Base-by-base conservation (phyloP, 2,797 vertebrate genomes). In the Alfaro cultratus region DNA sequence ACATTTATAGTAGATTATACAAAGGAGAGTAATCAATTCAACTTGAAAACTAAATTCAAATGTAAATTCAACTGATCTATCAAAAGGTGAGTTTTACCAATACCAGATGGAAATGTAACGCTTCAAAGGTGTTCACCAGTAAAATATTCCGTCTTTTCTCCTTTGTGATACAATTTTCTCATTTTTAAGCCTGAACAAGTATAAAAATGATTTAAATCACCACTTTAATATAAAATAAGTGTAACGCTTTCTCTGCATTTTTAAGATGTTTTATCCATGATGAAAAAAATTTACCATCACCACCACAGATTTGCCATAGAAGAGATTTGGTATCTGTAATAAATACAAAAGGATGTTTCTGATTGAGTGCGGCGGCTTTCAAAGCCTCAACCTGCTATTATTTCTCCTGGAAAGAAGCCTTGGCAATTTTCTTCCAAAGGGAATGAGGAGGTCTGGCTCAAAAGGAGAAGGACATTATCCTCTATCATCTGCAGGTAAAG, bases 401-500 rank as follows among this genome's bases (percentile, higher is more conserved):
- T 86, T 76, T 75, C 75, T 80, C 71, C 70, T 62, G 79, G 80
- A 89, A 87, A 73, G 73, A 87, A 91, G 83, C 79, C 78, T 78
- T 47, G 34, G 81, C 70, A 91, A 86, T 89, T 89, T 91, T 80
- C 80, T 76, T 64, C 64, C 62, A 64, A 81, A 78, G 41, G 76
- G 71, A 83, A 83, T 31, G 64, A 86, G 83, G 85, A 83, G 76
- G 82, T 85, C 83, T 84, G 84, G 78, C 82, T 84, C 53, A 87
- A 79, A 76, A 83, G 60, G 74, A 83, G 79, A 79, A 81, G 29
- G 53, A 78, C 84, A 85, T 84, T 73, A 87, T 91, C 82, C 84
- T 73, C 47, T 62, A 83, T 88, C 82, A 83, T 85, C 86, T 85
- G 87, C 81, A 90, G 91, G 84, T 90, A 91, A 87, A 92, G 90